Evolutionary conservation across 2,888 invertebrate genomes (phyloP).

Genomic region (Diarsia dahlii): DNA sequence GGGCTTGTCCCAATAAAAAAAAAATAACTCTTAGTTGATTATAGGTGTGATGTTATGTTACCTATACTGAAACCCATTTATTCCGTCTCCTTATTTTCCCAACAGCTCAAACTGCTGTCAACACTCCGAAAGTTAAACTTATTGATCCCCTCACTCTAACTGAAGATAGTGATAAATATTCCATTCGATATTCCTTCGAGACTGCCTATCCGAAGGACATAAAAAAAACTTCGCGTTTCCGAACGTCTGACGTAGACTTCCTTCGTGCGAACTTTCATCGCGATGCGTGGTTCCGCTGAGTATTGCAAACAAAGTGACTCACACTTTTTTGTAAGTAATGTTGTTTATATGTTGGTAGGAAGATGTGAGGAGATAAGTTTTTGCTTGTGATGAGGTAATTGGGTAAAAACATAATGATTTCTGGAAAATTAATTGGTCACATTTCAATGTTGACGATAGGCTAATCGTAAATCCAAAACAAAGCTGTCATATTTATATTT

Average conservation of each 20-base stretch:
- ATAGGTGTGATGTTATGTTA: too few relatives aligned
- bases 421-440: background rate
- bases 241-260: slow-evolving; percentile 16
- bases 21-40: too few relatives aligned
- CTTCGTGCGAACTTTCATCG: slow-evolving; percentile 30
- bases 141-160: slow-evolving; percentile 22
- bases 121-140: background rate
- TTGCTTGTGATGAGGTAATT: background rate
- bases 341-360: background rate
- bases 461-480: background rate
- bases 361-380: background rate
- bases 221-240: slow-evolving; percentile 30
- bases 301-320: slow-evolving; percentile 30
- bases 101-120: slow-evolving; percentile 21
- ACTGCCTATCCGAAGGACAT: slow-evolving; percentile 30
- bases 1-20: too few relatives aligned
- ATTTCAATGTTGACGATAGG: background rate
- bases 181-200: slow-evolving; percentile 53
- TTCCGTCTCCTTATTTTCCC: background rate
- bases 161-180: slow-evolving; percentile 48
- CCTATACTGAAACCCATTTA: background rate
- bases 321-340: slow-evolving; percentile 15
- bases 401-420: background rate
- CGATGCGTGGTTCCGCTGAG: slow-evolving; percentile 41
- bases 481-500: background rate